These are phyloP conservation scores for Ormyrus pomaceus DNA, from an alignment of 2,888 invertebrate species.

Conservation along the genomic window DNA sequence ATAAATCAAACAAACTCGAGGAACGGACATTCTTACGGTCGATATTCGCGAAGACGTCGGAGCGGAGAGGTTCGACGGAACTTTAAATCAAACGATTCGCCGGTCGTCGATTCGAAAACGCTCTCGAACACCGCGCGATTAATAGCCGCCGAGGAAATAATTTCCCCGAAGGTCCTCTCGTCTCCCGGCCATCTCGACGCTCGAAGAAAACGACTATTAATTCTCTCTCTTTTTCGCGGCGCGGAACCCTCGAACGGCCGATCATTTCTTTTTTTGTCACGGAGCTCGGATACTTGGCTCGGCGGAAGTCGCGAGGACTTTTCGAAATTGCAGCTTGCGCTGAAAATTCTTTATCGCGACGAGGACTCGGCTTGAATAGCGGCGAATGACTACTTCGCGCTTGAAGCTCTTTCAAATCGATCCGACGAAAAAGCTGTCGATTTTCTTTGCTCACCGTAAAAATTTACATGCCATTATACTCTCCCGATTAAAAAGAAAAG, in stretches of 20 bases:
- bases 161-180: slow-evolving; percentile 5
- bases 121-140: slow-evolving; percentile 11
- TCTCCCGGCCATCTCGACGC: background rate
- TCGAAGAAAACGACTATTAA: slow-evolving; percentile 40
- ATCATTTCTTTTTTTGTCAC: background rate
- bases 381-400: too few relatives aligned
- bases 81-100: slow-evolving; percentile 34
- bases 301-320: too few relatives aligned
- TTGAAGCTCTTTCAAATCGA: too few relatives aligned
- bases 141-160: slow-evolving; percentile 25
- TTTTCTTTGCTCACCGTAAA: too few relatives aligned
- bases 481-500: too few relatives aligned
- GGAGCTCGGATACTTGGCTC: too few relatives aligned
- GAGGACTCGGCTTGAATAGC: too few relatives aligned
- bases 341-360: too few relatives aligned
- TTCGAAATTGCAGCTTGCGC: too few relatives aligned
- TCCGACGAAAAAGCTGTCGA: too few relatives aligned
- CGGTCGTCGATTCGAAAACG: slow-evolving; percentile 7
- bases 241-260: too few relatives aligned
- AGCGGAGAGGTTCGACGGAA: background rate
- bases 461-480: too few relatives aligned
- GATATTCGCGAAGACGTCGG: background rate
- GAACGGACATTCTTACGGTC: background rate
- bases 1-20: background rate
- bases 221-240: slow-evolving; percentile 1